Base-by-base conservation (phyloP, 1,140 invertebrate genomes). In the Dryas iulia region DNA sequence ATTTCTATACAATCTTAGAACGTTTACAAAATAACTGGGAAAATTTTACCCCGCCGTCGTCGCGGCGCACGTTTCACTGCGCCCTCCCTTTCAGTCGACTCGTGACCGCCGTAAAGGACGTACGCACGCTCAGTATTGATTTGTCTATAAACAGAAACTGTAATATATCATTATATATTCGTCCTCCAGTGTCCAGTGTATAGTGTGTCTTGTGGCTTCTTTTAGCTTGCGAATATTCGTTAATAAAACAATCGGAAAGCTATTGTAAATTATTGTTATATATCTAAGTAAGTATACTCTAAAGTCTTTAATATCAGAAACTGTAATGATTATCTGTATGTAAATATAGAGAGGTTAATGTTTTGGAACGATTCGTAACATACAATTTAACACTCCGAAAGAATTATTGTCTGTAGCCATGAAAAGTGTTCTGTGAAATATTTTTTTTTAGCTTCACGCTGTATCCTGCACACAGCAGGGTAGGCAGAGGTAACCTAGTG, bases 31-130 rank as follows among this genome's bases (percentile, higher is more conserved):
- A 59, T 57, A 60, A 33, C 24, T 66, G n/a, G 69, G 58, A 26
- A 71, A 60, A 66, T 56, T 65, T 66, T 31, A 66, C 69, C 39
- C 47, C 28, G 57, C 25, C 23, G 21, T 18, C 35, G 35, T 11
- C 57, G 56, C 56, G 26, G 21, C 64, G 69, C 69, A 60, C 69
- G 62, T 67, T 54, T 59, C 61, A 30, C 53, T 60, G 66, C 66
- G 71, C 61, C 71, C 66, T 60, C 61, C 71, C 66, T 60, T 68
- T 69, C 57, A 72, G 71, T 72, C 52, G 31, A 69, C 21, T 57
- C 66, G 66, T n/a, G 61, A 57, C 52, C 66, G 60, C 21, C 58
- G 62, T 39, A 6, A 30, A 24, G 57, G 23, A 60, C 59, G 71
- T 26, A 67, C 71, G 64, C 56, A 30, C 70, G 62, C 18, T 24